A percentile compares a stretch with the other conserved stretches of the same genome.
Conservation (phyloP, 2,888 invertebrate species). For the Nyleta sp. region DNA sequence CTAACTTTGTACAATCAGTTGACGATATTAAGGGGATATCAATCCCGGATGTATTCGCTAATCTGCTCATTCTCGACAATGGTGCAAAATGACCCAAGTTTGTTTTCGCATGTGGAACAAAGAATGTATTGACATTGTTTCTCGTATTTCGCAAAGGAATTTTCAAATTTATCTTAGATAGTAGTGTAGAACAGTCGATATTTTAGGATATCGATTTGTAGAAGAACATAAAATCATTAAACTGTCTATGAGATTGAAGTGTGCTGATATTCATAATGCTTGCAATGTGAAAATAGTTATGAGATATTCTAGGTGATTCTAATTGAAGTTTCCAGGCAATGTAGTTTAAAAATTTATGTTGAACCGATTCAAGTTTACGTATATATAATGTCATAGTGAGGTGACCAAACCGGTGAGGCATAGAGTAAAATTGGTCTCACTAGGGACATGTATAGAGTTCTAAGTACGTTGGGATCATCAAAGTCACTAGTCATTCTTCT, state of each 20-base stretch:
- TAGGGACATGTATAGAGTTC: neutral
- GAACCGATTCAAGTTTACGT: neutral
- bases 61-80: too few species aligned
- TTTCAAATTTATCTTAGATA: too few species aligned
- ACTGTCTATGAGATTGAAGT: neutral
- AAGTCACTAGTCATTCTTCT: neutral
- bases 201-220: too few species aligned
- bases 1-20: too few species aligned
- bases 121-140: too few species aligned
- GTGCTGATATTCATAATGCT: neutral
- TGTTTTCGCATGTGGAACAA: too few species aligned
- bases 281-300: neutral
- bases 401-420: neutral
- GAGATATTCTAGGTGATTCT: neutral
- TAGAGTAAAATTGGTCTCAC: slow-evolving; percentile 1
- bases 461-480: neutral
- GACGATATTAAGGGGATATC: too few species aligned
- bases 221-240: neutral
- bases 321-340: neutral
- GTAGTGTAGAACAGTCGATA: too few species aligned
- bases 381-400: neutral
- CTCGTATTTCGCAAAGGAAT: too few species aligned
- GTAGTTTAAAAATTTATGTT: slow-evolving; percentile 10
- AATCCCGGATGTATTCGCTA: too few species aligned
- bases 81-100: too few species aligned